Evolutionary conservation across 2,113 vertebrate genomes (phyloP), one percentile per base, ranked within the genome.

Genomic region (Carassius carassius): DNA sequence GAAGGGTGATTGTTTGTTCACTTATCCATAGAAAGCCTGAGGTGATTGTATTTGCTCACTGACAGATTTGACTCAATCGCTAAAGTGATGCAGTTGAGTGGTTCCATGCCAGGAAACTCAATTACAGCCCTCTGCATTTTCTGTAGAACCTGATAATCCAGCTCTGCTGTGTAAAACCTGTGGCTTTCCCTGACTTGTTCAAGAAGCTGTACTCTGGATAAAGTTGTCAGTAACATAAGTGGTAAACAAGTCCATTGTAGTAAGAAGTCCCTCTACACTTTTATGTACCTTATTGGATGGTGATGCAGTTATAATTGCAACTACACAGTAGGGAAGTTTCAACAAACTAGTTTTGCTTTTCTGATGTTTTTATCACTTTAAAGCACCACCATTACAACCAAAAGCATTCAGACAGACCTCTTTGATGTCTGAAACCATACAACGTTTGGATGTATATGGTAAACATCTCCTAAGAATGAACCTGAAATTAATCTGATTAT

Each of bases 61-160:
- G n/a, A 25, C 13, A 80, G 60, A 47, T 62, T 78, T 62, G 41
- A n/a, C 21, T 78, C 14, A 17, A 47, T 37, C 9, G 60, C 29
- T 35, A 37, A 75, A 84, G 81, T 74, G 56, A n/a, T 23, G 47
- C n/a, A 11, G 37, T 44, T 14, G 37, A 44, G 7, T 19, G 14
- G 32, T 79, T 14, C 13, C 54, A 11, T 47, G 37, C 14, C 35
- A 63, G 35, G 41, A 62, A 47, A 25, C 41, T 74, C 5, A 49
- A 16, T 49, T 25, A 25, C 60, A 41, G 32, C 3, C 14, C 13
- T 2, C 13, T 16, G 56, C 5, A 9, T 13, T 69, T 69, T 72
- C 2, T 58, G 56, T 13, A 19, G 41, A 89, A 90, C 85, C 63
- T 73, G 88, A 86, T 87, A 78, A 83, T 90, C 88, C 51, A 76